phyloP scores from a whole-genome alignment of 2,113 vertebrate species.

The Arothron firmamentum region DNA sequence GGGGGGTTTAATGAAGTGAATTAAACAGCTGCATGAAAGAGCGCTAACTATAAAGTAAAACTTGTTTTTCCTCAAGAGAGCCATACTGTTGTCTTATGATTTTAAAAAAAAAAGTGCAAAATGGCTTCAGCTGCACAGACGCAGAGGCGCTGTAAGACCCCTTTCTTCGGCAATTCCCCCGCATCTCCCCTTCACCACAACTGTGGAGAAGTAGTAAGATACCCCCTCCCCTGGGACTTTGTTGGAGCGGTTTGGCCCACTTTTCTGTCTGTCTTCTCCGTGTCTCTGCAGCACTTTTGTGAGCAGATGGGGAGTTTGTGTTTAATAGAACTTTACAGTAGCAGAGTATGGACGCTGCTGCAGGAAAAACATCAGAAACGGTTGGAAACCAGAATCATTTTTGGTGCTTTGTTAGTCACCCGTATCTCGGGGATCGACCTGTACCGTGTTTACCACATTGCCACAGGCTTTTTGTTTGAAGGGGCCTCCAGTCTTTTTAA shows the following conservation, averaged over 20 bases:
- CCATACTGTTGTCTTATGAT: background rate
- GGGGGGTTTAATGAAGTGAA: too few relatives aligned
- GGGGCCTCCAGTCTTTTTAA: conserved; percentile 1
- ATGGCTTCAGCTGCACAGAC: conserved; percentile 14
- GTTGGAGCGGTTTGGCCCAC: conserved; percentile 44
- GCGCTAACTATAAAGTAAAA: background rate
- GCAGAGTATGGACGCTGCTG: conserved; percentile 20
- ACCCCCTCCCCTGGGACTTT: conserved; percentile 31
- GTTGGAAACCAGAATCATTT: background rate
- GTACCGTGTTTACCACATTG: background rate
- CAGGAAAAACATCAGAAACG: background rate
- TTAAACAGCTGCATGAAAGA: too few relatives aligned
- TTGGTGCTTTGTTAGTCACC: background rate
- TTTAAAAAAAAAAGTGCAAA: conserved; percentile 13
- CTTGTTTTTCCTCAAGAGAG: conserved; percentile 1
- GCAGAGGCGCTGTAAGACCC: background rate
- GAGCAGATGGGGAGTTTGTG: conserved; percentile 9
- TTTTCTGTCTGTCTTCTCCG: conserved; percentile 20
- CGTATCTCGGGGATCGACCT: background rate
- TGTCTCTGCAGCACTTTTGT: conserved; percentile 36
- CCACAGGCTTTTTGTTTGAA: conserved; percentile 5
- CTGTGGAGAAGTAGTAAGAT: conserved; percentile 38
- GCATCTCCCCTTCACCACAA: conserved; percentile 8
- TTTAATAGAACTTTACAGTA: conserved; percentile 12
- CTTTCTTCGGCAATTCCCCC: conserved; percentile 1